A percentile compares a stretch with the other conserved stretches of the same genome.
Evolutionary conservation across 1,140 invertebrate genomes (phyloP).

Genomic region (Bombus sibiricus): DNA sequence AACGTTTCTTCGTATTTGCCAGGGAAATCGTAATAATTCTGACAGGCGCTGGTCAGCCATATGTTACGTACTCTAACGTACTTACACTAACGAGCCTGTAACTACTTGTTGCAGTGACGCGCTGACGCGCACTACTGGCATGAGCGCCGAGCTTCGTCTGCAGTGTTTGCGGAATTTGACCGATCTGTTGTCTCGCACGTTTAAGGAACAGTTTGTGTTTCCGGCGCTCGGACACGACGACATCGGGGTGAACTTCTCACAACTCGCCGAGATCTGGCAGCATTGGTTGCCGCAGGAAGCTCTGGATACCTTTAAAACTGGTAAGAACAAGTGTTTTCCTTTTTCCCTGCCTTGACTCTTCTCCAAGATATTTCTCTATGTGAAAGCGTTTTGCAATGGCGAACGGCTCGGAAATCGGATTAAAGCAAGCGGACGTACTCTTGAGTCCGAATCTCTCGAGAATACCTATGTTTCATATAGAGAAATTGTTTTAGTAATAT

Average conservation of each 20-base stretch:
- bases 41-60: background rate
- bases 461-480: background rate
- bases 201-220: slow-evolving; percentile 92
- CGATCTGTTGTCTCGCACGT: slow-evolving; percentile 88
- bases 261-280: slow-evolving; percentile 89
- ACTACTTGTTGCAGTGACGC: slow-evolving; percentile 85
- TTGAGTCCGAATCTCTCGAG: background rate
- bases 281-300: slow-evolving; percentile 92
- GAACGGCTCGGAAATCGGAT: background rate
- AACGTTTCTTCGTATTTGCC: slow-evolving; percentile 48
- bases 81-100: slow-evolving; percentile 64
- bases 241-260: slow-evolving; percentile 85
- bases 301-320: slow-evolving; percentile 89
- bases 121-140: slow-evolving; percentile 84
- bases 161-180: slow-evolving; percentile 90
- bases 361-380: background rate
- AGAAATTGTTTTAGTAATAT: background rate
- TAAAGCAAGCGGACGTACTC: background rate
- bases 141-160: slow-evolving; percentile 85
- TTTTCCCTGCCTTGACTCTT: too few species aligned
- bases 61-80: slow-evolving; percentile 54
- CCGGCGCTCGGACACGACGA: slow-evolving; percentile 92
- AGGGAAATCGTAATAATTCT: slow-evolving; percentile 36
- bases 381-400: slow-evolving; percentile 6
- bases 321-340: slow-evolving; percentile 68